Base-by-base conservation (phyloP, 2,797 vertebrate species). In the Anas georgica region DNA sequence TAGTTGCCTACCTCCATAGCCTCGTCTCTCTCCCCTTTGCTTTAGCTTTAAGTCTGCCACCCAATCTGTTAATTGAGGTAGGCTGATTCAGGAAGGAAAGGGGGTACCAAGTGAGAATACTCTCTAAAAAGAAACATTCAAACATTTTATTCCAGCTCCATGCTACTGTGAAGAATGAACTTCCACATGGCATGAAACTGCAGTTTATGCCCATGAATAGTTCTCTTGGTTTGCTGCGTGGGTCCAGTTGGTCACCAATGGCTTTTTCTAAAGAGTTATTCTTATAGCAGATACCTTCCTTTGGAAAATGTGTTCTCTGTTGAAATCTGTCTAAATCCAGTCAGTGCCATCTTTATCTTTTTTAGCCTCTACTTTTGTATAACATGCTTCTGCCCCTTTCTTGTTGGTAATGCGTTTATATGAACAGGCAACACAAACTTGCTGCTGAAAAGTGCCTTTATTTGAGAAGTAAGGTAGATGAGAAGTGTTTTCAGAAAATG, bases 371-470 rank as follows among this genome's bases (percentile, higher is more conserved):
- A 31, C 41, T 66, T 66, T 16, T 54, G 22, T 50, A n/a, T 48
- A 66, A 70, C 46, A 50, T n/a, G 6, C 14, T 74, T n/a, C 45
- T 59, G 43, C 15, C 63, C 41, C 29, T 68, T 35, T 45, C 55
- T 50, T 4, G 1, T 20, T 2, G 46, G 1, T 3, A 3, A 22
- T 4, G 17, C 10, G 15, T 21, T 43, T 17, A 0, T 7, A 6
- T 5, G 43, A 60, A 48, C 58, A 60, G 77, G 80, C 48, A 45
- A 37, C 20, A 5, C 41, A 13, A 33, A 59, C 17, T 4, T 31
- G 21, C 9, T 14, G 41, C 2, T 21, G 22, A n/a, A 29, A 85
- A 0, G 16, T 1, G 9, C 33, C 55, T 73, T 52, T 37, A 28
- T 59, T 77, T 7, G 37, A 12, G 52, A 88, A 90, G 21, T 25